Percentiles rank a stretch among this genome's conserved stretches.
Conservation (phyloP, 2,113 vertebrate species). For the Melanotaenia duboulayi region DNA sequence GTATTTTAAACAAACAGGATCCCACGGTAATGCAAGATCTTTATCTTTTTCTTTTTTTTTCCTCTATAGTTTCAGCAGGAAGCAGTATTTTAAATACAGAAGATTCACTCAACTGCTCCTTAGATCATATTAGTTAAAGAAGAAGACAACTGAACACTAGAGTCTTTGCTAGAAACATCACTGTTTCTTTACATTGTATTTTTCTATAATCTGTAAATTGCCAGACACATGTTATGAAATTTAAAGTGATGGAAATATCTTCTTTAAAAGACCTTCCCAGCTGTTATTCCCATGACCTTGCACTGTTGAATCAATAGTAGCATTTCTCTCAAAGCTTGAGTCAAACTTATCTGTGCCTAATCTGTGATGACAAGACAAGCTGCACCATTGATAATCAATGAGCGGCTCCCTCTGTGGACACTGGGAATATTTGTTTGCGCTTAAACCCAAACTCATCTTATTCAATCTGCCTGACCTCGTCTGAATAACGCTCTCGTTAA, state of each 20-base stretch:
- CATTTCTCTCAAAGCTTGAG: constrained; percentile 52
- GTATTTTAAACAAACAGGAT: constrained; percentile 35
- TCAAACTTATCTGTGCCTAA: constrained; percentile 58
- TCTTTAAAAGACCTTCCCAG: constrained; percentile 33
- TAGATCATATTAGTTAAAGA: not conserved
- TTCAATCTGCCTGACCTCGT: constrained; percentile 30
- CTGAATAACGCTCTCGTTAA: constrained; percentile 27
- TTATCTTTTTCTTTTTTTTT: constrained; percentile 8
- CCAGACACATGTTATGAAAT: constrained; percentile 31
- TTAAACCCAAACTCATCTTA: constrained; percentile 35
- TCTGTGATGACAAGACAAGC: constrained; percentile 66
- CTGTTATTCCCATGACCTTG: constrained; percentile 62
- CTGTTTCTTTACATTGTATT: not conserved
- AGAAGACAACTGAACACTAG: not conserved
- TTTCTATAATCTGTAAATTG: not conserved
- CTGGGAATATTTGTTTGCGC: constrained; percentile 49
- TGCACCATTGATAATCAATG: constrained; percentile 65
- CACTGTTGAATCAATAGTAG: constrained; percentile 66
- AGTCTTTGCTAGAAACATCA: not conserved
- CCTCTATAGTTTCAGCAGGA: constrained; percentile 16
- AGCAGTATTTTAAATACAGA: constrained; percentile 8
- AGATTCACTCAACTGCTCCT: not conserved
- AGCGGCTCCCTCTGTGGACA: constrained; percentile 32
- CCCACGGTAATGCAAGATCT: constrained; percentile 9
- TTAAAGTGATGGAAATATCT: constrained; percentile 44